Evolutionary conservation across 2,888 invertebrate genomes (phyloP), one percentile per base, ranked within the genome.

Genomic region (Geotrupes spiniger): DNA sequence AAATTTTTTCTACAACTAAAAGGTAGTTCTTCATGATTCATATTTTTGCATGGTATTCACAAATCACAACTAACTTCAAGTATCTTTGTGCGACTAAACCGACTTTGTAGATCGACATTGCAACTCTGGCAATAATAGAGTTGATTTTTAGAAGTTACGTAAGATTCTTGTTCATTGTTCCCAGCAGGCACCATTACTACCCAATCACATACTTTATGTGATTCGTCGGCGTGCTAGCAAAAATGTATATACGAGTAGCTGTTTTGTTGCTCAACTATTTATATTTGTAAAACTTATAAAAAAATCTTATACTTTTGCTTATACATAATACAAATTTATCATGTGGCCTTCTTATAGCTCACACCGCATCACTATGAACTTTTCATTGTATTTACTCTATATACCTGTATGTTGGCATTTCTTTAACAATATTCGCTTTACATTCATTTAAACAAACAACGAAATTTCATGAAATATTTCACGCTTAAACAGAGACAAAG

Each of bases 181-280:
- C 70, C 80, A 82, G 66, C 82, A 74, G 62, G 82, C 82, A 55
- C 83, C 82, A 48, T 75, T 76, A 64, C 82, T 82, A 53, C 82
- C 82, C 56, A 63, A 63, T 42, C 74, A 76, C 47, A 68, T 81
- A 51, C 79, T 76, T 69, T 73, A 62, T 81, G 73, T 78, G 70
- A 75, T 49, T 77, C 80, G 31, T 74, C 74, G 39, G 68, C 71
- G 17, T 75, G 74, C 72, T 76, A 74, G 69, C 58, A 40, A 27
- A 33, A 42, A 36, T 25, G 36, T 4, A 17, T 25, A 37, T 48
- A n/a, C n/a, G n/a, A n/a, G n/a, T n/a, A 38, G 28, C 41, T 42
- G 9, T 21, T 25, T 31, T 28, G 44, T 48, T 49, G 52, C 52
- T 52, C 52, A 52, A 52, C 14, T 25, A 16, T 28, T 48, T 52